These are phyloP conservation scores for Pseudomyrmex flavicornis DNA, from an alignment of 1,140 invertebrate genomes.

Conservation along the genomic window DNA sequence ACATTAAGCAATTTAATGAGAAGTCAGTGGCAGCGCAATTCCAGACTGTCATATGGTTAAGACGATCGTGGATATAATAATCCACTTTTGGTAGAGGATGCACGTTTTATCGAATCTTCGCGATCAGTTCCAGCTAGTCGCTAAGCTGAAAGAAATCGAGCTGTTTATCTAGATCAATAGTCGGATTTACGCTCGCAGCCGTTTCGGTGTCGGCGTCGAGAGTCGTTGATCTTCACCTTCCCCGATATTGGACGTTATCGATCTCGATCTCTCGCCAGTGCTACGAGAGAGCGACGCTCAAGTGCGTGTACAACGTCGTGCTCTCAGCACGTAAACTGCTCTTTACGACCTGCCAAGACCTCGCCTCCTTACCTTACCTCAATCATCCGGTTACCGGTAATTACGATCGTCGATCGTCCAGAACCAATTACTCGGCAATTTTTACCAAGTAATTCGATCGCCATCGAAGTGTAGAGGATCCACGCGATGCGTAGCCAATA, in stretches of 20 bases:
- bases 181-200: slow-evolving; percentile 31
- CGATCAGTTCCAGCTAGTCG: background rate
- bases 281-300: slow-evolving; percentile 17
- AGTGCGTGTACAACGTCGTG: slow-evolving; percentile 53
- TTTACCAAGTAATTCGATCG: slow-evolving; percentile 71
- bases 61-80: slow-evolving; percentile 49
- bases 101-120: background rate
- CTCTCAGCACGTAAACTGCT: slow-evolving; percentile 75
- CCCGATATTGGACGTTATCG: slow-evolving; percentile 49
- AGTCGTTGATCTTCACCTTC: slow-evolving; percentile 58
- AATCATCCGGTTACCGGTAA: slow-evolving; percentile 76
- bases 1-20: slow-evolving; percentile 39
- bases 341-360: slow-evolving; percentile 79
- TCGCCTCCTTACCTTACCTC: slow-evolving; percentile 62
- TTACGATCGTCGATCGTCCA: slow-evolving; percentile 75
- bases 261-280: slow-evolving; percentile 48
- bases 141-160: background rate
- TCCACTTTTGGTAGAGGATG: slow-evolving; percentile 33
- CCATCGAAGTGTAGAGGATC: slow-evolving; percentile 53
- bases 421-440: slow-evolving; percentile 77
- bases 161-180: slow-evolving; percentile 57
- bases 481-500: slow-evolving; percentile 62
- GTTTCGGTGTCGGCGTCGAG: slow-evolving; percentile 43
- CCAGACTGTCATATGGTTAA: slow-evolving; percentile 38
- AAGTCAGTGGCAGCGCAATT: slow-evolving; percentile 13